Base-by-base conservation (phyloP, 2,113 vertebrate species). In the Pyxicephalus adspersus region DNA sequence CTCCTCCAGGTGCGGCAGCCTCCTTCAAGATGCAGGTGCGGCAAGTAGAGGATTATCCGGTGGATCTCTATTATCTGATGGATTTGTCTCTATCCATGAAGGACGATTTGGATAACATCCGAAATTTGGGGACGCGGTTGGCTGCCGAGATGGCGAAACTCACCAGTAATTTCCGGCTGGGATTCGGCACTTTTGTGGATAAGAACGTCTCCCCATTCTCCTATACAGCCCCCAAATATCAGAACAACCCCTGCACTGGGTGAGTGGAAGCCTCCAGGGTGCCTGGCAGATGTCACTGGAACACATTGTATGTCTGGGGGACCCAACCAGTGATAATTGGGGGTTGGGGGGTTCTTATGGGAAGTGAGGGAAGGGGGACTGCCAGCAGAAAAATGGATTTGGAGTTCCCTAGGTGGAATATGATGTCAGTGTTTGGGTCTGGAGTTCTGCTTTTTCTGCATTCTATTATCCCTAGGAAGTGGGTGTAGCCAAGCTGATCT, bases 41-140 rank as follows among this genome's bases (percentile, higher is more conserved):
- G 20, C 97, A 98, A 83, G 96, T 99, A 85, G 97, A 99, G 84
- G 98, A 99, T 82, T 99, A 99, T 71, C 98, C 98, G 0, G 97
- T 99, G 89, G 98, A 99, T 77, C 90, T 99, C 8, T 99, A 99
- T 90, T 99, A 99, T 91, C 89, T 99, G 88, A 99, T 99, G 98
- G 98, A 99, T 83, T 95, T 99, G 23, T 99, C 98, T 4, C 92
- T 99, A 19, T 99, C 98, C 88, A 99, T 99, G 98, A 98, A 99
- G 0, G 96, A 99, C 0, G 97, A 99, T 85, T 87, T 99, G 83
- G 94, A 96, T 78, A 98, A 92, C 7, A 98, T 99, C 86, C 95
- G 94, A 7, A 97, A 94, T 83, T 87, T 98, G 87, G 98, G 97
- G 23, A 99, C 97, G 65, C 97, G 95, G 85, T 92, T 99, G 72